Base-by-base conservation (phyloP, 30 jellyfish, hydroid and myxozoan species). In the Chrysaora quinquecirrha region DNA sequence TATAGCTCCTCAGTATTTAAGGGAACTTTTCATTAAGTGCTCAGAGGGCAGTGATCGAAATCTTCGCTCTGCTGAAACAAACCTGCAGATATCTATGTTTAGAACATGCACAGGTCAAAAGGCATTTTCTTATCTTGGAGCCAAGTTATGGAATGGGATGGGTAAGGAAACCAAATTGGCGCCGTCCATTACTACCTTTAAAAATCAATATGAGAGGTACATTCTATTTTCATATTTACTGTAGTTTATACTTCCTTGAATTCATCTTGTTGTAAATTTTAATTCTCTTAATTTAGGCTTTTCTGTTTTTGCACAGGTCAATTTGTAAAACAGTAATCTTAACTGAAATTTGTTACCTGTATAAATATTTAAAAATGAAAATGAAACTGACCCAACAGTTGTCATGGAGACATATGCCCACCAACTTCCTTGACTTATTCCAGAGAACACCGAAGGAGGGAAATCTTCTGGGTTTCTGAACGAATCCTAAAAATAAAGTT, bases 341-440 rank as follows among this genome's bases (percentile, higher is more conserved):
- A n/a, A n/a, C n/a, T n/a, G n/a, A n/a, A n/a, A n/a, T n/a, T n/a
- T n/a, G n/a, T n/a, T n/a, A n/a, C n/a, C n/a, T n/a, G n/a, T n/a
- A n/a, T n/a, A n/a, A n/a, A n/a, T n/a, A n/a, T n/a, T n/a, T n/a
- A n/a, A n/a, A n/a, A n/a, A n/a, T n/a, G n/a, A n/a, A n/a, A n/a
- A n/a, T n/a, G n/a, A n/a, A n/a, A n/a, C 90, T 35, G 30, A 80
- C 90, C 90, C 90, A 1, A 80, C 90, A 0, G 90, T 80, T 66
- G 90, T 80, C 90, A 80, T 80, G 20, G 90, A 80, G 25, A 80
- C 30, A 14, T 46, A 80, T 12, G 90, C 81, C 90, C 90, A 80
- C 90, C 90, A 80, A 9, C 29, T 31, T 30, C 90, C 90, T 69
- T 80, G 83, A 10, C 22, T 7, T 1, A 35, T 33, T 1, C 90